Evolutionary conservation across 2,888 invertebrate species (phyloP), one percentile per base, ranked within the genome.

Genomic region (Parthenolecanium corni): DNA sequence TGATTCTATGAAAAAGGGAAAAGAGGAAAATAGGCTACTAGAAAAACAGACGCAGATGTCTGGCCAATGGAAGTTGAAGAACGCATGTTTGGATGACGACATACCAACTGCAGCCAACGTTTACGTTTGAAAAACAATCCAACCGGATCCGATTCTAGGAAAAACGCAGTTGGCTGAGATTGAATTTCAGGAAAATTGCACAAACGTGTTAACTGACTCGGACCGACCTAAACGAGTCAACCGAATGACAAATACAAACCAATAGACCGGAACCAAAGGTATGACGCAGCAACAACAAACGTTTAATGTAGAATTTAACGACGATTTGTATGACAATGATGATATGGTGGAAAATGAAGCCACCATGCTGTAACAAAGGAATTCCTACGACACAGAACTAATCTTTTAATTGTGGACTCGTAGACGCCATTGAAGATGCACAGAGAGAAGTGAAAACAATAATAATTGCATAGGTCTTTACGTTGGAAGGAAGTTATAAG

Each of bases 141-240:
- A 23, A 40, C 40, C 40, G 54, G 42, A 54, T 54, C 40, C 20
- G 18, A n/a, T n/a, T n/a, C n/a, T 16, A 4, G 42, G 54, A 54
- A 42, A 54, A 54, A n/a, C n/a, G n/a, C n/a, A n/a, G n/a, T 24
- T 24, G 38, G n/a, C 20, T 12, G 47, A 54, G 24, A 40, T 40
- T 54, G 23, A 54, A 40, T 54, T 42, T 6, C n/a, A 24, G 38
- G 54, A 54, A 42, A 54, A 40, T 54, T 24, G 23, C 38, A 40
- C 14, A 44, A 18, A n/a, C n/a, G 44, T 18, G 44, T 54, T 40
- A n/a, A 42, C 11, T 54, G 31, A 31, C 31, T 31, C 31, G 31
- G 31, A 31, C 31, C 31, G 31, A 31, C 31, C 31, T 31, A 31
- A 31, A 31, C 31, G 9, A 54, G n/a, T 16, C 40, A 24, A 54